Percentiles rank a stretch among this genome's conserved stretches.
Evolutionary conservation across 1,140 invertebrate species (phyloP).

Genomic region (Nephila pilipes): DNA sequence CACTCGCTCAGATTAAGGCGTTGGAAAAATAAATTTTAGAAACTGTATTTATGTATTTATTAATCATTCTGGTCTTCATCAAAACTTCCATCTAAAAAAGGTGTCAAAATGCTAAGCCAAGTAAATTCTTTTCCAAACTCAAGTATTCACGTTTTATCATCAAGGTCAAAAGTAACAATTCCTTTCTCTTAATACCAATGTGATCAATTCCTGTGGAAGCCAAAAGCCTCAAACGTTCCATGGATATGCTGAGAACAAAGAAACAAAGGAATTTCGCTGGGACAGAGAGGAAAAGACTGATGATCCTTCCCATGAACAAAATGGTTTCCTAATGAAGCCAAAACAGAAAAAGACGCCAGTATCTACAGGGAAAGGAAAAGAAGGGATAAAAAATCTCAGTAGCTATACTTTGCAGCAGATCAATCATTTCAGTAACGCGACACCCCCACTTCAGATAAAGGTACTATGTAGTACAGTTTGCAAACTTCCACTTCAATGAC

Average conservation of each 20-base stretch:
- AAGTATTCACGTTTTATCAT: slow-evolving; percentile 60
- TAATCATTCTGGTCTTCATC: not conserved
- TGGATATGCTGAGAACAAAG: slow-evolving; percentile 45
- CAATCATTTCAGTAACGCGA: slow-evolving; percentile 63
- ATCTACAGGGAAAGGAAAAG: slow-evolving; percentile 5
- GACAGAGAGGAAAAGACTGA: slow-evolving; percentile 44
- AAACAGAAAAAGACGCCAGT: slow-evolving; percentile 49
- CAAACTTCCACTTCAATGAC: slow-evolving; percentile 45
- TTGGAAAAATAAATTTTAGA: not conserved
- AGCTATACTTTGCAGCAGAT: slow-evolving; percentile 20
- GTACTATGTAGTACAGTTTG: slow-evolving; percentile 43
- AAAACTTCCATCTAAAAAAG: not conserved
- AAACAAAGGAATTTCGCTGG: slow-evolving; percentile 49
- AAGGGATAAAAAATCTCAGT: slow-evolving; percentile 21
- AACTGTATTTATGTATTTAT: not conserved
- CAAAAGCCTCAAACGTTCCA: slow-evolving; percentile 38
- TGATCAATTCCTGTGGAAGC: slow-evolving; percentile 46
- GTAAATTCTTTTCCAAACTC: slow-evolving; percentile 7
- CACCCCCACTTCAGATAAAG: slow-evolving; percentile 28
- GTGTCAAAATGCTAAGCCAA: slow-evolving; percentile 1
- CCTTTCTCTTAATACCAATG: slow-evolving; percentile 40
- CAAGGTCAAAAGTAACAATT: slow-evolving; percentile 45
- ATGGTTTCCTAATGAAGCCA: slow-evolving; percentile 66
- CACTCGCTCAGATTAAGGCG: no score
- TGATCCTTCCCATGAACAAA: slow-evolving; percentile 58